These are phyloP conservation scores for Schizopygopsis malacanthus DNA, from an alignment of 2,797 vertebrate species.

Conservation along the genomic window DNA sequence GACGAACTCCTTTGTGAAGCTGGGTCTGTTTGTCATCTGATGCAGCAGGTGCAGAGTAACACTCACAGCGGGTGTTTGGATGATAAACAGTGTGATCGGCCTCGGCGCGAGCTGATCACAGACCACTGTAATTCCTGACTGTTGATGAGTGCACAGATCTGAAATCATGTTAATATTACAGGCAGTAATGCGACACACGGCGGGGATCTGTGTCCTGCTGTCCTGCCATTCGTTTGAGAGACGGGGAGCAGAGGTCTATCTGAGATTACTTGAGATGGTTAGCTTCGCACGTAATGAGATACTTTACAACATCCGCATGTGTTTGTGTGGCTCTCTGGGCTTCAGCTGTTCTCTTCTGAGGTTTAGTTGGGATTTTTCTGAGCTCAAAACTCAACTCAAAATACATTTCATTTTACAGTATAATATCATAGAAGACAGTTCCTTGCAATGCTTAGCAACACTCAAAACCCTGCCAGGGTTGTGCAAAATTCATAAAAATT, in stretches of 20 bases:
- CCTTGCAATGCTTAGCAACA: neutral
- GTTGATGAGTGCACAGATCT: neutral
- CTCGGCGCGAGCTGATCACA: neutral
- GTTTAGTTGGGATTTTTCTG: neutral
- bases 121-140: constrained; percentile 11
- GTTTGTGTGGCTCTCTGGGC: neutral
- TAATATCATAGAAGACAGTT: neutral
- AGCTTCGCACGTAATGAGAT: neutral
- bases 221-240: neutral
- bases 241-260: constrained; percentile 10
- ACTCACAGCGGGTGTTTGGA: neutral
- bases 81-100: constrained; percentile 20
- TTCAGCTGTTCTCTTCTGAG: neutral
- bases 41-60: neutral
- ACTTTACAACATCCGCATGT: neutral
- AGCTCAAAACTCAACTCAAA: neutral
- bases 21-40: neutral
- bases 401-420: neutral
- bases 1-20: neutral
- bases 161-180: constrained; percentile 29
- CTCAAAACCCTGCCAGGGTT: no score
- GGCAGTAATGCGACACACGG: constrained; percentile 37
- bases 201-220: constrained; percentile 32
- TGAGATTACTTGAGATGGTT: constrained; percentile 16
- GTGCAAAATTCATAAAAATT: no score